phyloP scores from a whole-genome alignment of 2,113 vertebrate species.

The Myrmecophaga tridactyla region DNA sequence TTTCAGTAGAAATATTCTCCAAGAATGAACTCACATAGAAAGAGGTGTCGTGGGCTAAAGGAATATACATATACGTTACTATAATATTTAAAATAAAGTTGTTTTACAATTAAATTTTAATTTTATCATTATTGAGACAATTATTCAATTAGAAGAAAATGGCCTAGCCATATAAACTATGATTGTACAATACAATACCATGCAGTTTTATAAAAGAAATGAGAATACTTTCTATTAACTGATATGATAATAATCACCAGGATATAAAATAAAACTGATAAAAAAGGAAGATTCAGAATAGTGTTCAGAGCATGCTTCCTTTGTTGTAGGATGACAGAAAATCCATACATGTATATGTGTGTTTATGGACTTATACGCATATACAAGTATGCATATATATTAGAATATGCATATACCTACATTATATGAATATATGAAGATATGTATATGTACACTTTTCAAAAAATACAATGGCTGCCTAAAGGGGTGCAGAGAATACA shows the following conservation, averaged over 20 bases:
- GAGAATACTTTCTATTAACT: background rate
- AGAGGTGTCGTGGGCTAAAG: background rate
- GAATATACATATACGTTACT: background rate
- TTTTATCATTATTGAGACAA: background rate
- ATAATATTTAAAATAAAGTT: background rate
- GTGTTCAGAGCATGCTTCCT: background rate
- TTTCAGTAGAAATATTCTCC: background rate
- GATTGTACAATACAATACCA: background rate
- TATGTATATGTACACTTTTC: background rate
- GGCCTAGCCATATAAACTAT: background rate
- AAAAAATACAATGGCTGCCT: background rate
- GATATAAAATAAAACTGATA: background rate
- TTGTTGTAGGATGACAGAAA: background rate
- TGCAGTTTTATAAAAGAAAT: background rate
- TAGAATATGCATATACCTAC: background rate
- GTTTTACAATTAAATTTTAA: background rate
- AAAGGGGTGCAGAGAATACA: background rate
- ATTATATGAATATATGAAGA: background rate
- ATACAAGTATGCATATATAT: too few relatives aligned
- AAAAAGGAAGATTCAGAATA: background rate
- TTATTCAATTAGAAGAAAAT: conserved; percentile 10
- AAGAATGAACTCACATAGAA: background rate
- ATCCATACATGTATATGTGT: background rate
- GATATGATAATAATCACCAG: background rate
- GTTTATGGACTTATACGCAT: background rate